These are phyloP conservation scores for Lathamus discolor DNA, from an alignment of 2,113 vertebrate genomes.

Conservation along the genomic window DNA sequence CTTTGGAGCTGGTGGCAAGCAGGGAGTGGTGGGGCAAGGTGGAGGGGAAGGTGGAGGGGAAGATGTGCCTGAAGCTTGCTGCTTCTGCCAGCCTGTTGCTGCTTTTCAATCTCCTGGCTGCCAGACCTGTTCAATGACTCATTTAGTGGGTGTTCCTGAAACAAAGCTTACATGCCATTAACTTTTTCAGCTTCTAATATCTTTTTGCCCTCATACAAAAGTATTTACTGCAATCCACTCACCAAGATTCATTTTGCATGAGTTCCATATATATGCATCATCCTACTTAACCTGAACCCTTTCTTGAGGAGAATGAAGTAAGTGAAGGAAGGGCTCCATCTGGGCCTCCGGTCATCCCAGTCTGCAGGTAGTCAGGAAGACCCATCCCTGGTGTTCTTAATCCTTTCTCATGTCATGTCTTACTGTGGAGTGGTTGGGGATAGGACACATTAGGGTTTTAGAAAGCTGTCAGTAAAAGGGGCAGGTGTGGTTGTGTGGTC, in stretches of 20 bases:
- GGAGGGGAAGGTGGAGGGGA: neutral
- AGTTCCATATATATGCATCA: neutral
- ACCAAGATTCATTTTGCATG: neutral
- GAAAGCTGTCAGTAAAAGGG: neutral
- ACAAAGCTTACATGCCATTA: neutral
- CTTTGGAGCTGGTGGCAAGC: neutral
- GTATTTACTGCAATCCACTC: neutral
- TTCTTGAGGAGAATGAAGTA: neutral
- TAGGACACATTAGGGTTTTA: neutral
- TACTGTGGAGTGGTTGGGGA: neutral
- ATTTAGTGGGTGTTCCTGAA: neutral
- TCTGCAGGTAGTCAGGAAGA: neutral
- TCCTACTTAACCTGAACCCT: neutral
- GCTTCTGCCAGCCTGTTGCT: neutral
- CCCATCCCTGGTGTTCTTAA: neutral
- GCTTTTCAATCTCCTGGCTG: neutral
- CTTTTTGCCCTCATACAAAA: neutral
- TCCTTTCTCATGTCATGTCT: neutral
- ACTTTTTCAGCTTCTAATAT: neutral
- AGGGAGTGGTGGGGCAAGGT: neutral
- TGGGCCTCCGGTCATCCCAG: neutral
- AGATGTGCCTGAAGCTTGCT: neutral
- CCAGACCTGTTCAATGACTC: neutral
- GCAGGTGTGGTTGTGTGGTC: neutral
- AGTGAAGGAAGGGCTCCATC: neutral